Evolutionary conservation across 2,797 vertebrate species (phyloP).

Genomic region (Sebastes trivittatus): DNA sequence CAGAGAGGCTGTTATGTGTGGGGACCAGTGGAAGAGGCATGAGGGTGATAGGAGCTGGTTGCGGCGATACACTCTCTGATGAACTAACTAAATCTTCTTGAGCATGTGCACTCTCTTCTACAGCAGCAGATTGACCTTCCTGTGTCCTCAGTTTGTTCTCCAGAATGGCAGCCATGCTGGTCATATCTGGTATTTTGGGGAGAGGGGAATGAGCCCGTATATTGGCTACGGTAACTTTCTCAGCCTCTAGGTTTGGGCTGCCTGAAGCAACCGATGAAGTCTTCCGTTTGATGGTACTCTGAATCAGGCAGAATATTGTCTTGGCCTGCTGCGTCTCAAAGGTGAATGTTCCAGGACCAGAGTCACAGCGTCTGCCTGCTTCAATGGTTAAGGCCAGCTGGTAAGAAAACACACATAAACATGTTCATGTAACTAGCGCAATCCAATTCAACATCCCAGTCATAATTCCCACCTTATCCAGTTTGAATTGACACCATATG

Average conservation of each 20-base stretch:
- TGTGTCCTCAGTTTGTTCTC: slow-evolving; percentile 48
- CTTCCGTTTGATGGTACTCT: slow-evolving; percentile 87
- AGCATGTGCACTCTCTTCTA: slow-evolving; percentile 14
- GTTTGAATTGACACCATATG: background rate
- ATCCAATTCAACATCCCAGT: background rate
- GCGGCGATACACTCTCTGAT: background rate
- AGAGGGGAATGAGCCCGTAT: slow-evolving; percentile 72
- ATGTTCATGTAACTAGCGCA: background rate
- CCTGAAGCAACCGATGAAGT: slow-evolving; percentile 28
- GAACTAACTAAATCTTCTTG: background rate
- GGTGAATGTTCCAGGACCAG: slow-evolving; percentile 91
- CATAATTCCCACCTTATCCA: background rate
- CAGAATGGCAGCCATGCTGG: background rate
- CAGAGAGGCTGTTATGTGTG: background rate
- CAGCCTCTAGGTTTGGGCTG: slow-evolving; percentile 16
- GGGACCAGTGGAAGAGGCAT: slow-evolving; percentile 67
- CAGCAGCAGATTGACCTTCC: background rate
- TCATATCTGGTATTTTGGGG: slow-evolving; percentile 57
- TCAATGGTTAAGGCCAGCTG: slow-evolving; percentile 92
- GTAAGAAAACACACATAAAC: background rate
- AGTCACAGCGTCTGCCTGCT: slow-evolving; percentile 91
- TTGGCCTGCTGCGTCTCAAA: slow-evolving; percentile 92
- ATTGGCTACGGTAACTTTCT: background rate
- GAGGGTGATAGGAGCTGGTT: slow-evolving; percentile 63
- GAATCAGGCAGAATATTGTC: slow-evolving; percentile 88